Evolutionary conservation across 2,113 vertebrate genomes (phyloP), one percentile per base, ranked within the genome.

Genomic region (Mesembrinibis cayennensis): DNA sequence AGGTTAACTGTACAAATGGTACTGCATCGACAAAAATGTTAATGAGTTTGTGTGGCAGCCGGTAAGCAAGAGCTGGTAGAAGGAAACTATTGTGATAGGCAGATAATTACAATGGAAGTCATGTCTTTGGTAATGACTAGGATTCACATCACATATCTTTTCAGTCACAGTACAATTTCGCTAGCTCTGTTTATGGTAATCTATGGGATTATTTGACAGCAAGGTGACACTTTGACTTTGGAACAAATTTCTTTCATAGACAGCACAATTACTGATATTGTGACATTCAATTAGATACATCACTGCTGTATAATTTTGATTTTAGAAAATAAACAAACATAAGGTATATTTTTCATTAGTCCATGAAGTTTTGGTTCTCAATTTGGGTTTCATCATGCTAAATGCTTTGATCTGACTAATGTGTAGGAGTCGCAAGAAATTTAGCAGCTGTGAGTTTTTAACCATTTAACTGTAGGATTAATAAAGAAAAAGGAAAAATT

Each of bases 191-290:
- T 98, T 97, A 97, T 91, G 94, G 95, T 97, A 95, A 98, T 98
- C 97, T 96, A 84, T 86, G 88, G 96, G 96, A 98, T 98, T 98
- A 98, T 98, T 97, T 97, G 97, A 98, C 98, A 98, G 96, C 89
- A 98, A 97, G 97, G 92, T 98, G 97, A 97, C 97, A 98, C 95
- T 98, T 97, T 97, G 94, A 98, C 97, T 98, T 98, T 96, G 95
- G 62, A 98, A 97, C 72, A 96, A 97, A 96, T 97, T 97, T 97
- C 90, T 97, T 95, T 96, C 92, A 96, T 74, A 95, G 92, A 95
- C 97, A 98, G 90, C 49, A 92, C 94, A 97, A 97, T 98, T 98
- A 97, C 84, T 93, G 72, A 81, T 93, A 95, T 69, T 90, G 71
- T 97, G 89, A 95, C 94, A 94, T 96, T 92, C 93, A 97, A 89